A percentile compares a stretch with the other conserved stretches of the same genome.
Conservation (phyloP, 1,140 invertebrate species). For the Dendroctonus ponderosae region DNA sequence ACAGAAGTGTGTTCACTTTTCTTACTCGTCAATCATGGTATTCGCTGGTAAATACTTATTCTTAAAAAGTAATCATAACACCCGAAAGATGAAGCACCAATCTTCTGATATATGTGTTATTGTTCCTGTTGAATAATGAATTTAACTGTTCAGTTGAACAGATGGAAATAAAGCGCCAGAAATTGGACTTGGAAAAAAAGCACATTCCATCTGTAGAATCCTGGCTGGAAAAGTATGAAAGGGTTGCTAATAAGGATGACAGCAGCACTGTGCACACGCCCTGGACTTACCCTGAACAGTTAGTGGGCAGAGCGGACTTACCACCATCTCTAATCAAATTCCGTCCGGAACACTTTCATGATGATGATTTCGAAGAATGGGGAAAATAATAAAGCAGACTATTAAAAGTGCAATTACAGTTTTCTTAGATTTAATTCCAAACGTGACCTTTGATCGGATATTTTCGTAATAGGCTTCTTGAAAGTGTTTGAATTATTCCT, state of each 20-base stretch:
- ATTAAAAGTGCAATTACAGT: too few species aligned
- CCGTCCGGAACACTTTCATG: conserved; percentile 54
- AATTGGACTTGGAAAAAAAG: conserved; percentile 32
- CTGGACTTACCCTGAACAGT: conserved; percentile 56
- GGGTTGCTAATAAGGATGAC: conserved; percentile 49
- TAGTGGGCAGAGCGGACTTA: conserved; percentile 55
- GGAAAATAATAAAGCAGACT: conserved; percentile 42
- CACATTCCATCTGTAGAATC: conserved; percentile 52
- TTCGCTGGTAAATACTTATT: too few species aligned
- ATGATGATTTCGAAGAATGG: conserved; percentile 57
- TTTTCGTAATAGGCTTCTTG: too few species aligned
- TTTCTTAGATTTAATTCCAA: too few species aligned
- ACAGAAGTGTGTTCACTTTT: too few species aligned
- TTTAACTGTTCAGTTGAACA: conserved; percentile 43
- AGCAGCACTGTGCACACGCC: conserved; percentile 47
- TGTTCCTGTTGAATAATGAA: too few species aligned
- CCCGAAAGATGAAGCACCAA: too few species aligned
- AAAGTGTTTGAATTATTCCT: too few species aligned
- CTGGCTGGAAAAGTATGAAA: conserved; percentile 52
- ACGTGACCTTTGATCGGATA: too few species aligned
- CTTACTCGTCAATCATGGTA: too few species aligned
- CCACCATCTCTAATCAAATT: conserved; percentile 62
- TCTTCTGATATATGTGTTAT: too few species aligned
- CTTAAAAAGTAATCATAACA: too few species aligned
- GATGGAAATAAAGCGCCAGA: conserved; percentile 37